phyloP scores from a whole-genome alignment of 2,113 vertebrate genomes.

The Numida meleagris region DNA sequence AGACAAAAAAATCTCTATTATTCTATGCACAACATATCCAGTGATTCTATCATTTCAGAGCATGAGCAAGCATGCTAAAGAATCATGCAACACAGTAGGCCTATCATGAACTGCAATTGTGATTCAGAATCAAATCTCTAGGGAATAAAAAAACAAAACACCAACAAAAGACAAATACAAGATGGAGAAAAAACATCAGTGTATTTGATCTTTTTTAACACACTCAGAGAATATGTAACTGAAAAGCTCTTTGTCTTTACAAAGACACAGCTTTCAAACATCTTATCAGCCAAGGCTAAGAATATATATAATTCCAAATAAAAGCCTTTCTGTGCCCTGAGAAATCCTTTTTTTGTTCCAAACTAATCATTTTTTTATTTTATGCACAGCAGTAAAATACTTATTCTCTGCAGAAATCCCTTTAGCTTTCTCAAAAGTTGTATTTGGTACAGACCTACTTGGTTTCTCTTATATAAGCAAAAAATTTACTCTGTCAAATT shows the following conservation, averaged over 20 bases:
- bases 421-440: slow-evolving; percentile 66
- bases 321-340: slow-evolving; percentile 58
- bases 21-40: neutral
- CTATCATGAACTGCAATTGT: neutral
- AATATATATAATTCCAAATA: slow-evolving; percentile 70
- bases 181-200: neutral
- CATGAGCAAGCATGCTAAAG: neutral
- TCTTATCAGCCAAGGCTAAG: slow-evolving; percentile 23
- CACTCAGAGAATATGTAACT: slow-evolving; percentile 19
- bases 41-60: neutral
- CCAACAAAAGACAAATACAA: neutral
- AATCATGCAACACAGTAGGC: neutral
- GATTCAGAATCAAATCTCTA: neutral
- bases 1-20: neutral
- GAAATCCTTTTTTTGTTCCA: slow-evolving; percentile 67
- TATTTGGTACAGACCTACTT: slow-evolving; percentile 60
- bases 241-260: slow-evolving; percentile 62
- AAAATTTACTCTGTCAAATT: slow-evolving; percentile 77
- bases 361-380: slow-evolving; percentile 61
- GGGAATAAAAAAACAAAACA: neutral
- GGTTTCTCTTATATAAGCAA: slow-evolving; percentile 67
- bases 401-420: slow-evolving; percentile 69
- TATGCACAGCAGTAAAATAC: slow-evolving; percentile 63
- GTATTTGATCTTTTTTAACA: slow-evolving; percentile 42
- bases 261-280: slow-evolving; percentile 59